phyloP scores from a whole-genome alignment of 2,888 invertebrate species.

The Acrocyrtus sp. region DNA sequence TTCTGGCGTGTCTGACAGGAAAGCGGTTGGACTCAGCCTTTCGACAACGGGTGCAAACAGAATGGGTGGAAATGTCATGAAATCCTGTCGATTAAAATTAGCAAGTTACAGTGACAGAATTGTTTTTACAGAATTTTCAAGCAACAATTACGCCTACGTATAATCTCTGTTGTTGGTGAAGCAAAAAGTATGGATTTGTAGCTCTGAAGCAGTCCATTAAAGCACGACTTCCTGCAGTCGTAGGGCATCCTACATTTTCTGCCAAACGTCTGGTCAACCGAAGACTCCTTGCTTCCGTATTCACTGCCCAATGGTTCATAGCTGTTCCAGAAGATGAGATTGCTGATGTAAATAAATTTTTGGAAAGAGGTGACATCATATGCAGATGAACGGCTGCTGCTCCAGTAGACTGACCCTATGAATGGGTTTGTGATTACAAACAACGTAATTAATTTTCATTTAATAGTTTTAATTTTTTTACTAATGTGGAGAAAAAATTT shows the following conservation, averaged over 20 bases:
- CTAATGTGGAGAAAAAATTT: background rate
- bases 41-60: slow-evolving; percentile 58
- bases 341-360: slow-evolving; percentile 35
- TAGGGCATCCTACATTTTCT: slow-evolving; percentile 30
- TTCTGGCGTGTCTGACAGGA: slow-evolving; percentile 57
- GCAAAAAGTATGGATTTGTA: slow-evolving; percentile 26
- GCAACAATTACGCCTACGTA: slow-evolving; percentile 22
- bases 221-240: slow-evolving; percentile 24
- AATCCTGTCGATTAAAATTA: slow-evolving; percentile 40
- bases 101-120: background rate
- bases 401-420: slow-evolving; percentile 34
- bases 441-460: background rate
- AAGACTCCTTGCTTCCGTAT: slow-evolving; percentile 15
- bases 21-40: slow-evolving; percentile 35
- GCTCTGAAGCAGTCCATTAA: slow-evolving; percentile 38
- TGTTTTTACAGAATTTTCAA: background rate
- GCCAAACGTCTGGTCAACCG: slow-evolving; percentile 30
- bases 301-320: slow-evolving; percentile 46
- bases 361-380: slow-evolving; percentile 35
- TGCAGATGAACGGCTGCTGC: slow-evolving; percentile 28
- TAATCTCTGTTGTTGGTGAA: slow-evolving; percentile 40
- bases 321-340: slow-evolving; percentile 42
- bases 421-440: background rate
- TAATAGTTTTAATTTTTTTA: too few species aligned
- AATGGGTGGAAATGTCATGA: slow-evolving; percentile 46